phyloP scores from a whole-genome alignment of 1,140 invertebrate genomes.

The Rhopalosiphum maidis region DNA sequence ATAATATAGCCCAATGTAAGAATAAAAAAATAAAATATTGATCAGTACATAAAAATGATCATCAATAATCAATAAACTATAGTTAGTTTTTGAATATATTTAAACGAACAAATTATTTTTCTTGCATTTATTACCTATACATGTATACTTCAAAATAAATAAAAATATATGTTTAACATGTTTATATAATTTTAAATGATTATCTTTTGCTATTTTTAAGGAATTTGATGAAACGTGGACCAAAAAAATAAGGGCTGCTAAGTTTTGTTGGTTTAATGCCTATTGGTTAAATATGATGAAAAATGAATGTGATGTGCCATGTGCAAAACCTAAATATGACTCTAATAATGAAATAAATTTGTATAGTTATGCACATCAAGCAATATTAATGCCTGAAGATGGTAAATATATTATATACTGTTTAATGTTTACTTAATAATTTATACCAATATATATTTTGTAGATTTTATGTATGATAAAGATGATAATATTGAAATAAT shows the following conservation, averaged over 20 bases:
- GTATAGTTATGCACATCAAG: slow-evolving; percentile 76
- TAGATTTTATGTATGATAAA: slow-evolving; percentile 63
- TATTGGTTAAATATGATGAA: slow-evolving; percentile 98
- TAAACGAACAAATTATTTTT: background rate
- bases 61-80: background rate
- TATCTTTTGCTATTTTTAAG: slow-evolving; percentile 63
- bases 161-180: background rate
- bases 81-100: background rate
- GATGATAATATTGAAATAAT: slow-evolving; percentile 65
- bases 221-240: slow-evolving; percentile 91
- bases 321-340: slow-evolving; percentile 67
- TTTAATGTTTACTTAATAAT: background rate
- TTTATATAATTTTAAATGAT: background rate
- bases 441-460: background rate
- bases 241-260: slow-evolving; percentile 89
- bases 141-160: slow-evolving; percentile 1
- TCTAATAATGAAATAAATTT: slow-evolving; percentile 71
- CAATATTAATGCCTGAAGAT: slow-evolving; percentile 73
- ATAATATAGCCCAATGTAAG: background rate
- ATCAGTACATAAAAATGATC: background rate
- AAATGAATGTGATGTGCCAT: slow-evolving; percentile 67
- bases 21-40: background rate
- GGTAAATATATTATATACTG: slow-evolving; percentile 59
- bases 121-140: background rate
- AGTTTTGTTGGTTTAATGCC: slow-evolving; percentile 95